phyloP scores from a whole-genome alignment of 2,113 vertebrate species.

The Propithecus coquereli region DNA sequence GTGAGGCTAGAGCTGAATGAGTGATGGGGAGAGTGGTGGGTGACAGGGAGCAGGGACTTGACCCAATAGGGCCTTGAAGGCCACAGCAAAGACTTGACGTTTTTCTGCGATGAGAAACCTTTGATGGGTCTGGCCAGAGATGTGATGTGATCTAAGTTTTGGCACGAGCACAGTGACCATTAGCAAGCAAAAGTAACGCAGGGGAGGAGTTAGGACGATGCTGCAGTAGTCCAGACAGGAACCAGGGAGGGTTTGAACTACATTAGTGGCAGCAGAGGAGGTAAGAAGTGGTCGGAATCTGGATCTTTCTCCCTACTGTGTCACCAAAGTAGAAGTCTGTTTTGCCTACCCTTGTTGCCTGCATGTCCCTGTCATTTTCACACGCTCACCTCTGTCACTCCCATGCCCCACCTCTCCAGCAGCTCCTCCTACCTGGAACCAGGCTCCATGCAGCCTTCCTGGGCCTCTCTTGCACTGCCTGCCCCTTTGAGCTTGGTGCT shows the following conservation, averaged over 20 bases:
- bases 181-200: background rate
- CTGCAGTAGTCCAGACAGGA: background rate
- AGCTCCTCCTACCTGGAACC: background rate
- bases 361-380: background rate
- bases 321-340: background rate
- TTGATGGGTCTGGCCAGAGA: background rate
- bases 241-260: background rate
- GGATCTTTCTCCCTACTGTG: background rate
- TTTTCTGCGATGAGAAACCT: background rate
- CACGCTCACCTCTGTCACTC: background rate
- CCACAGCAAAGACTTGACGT: background rate
- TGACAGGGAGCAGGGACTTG: background rate
- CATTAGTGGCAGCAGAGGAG: background rate
- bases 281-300: background rate
- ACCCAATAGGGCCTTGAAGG: fast-evolving
- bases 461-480: background rate
- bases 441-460: background rate
- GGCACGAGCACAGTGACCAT: background rate
- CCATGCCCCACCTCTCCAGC: fast-evolving
- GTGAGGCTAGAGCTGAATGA: background rate
- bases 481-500: background rate
- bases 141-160: background rate
- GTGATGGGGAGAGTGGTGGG: background rate
- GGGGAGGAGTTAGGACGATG: background rate
- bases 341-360: background rate